Base-by-base conservation (phyloP, 2,797 vertebrate genomes). In the Acanthurus tractus region DNA sequence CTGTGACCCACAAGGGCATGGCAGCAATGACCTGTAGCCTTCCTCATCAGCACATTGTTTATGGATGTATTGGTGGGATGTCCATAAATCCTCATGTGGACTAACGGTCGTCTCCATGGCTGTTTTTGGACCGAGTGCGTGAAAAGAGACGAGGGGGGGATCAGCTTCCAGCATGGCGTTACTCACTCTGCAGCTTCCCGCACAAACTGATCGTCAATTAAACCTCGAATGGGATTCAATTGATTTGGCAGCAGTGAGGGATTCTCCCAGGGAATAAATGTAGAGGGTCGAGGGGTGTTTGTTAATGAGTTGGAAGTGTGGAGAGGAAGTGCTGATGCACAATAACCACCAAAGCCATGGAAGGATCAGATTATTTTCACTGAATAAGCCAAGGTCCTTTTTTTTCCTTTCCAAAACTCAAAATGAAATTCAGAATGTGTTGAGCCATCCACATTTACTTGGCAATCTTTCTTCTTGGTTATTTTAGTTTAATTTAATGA, bases 21-120 rank as follows among this genome's bases (percentile, higher is more conserved):
- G 56, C 44, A 55, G 76, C 70, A 13, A 2, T 73, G 75, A 82
- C 67, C 82, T 61, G 70, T 50, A 23, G 68, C 56, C 38, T 36
- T 79, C 54, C 70, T 75, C 73, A 67, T 56, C 14, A 84, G 54
- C 72, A 74, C 49, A 2, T 42, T 70, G 78, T 74, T 84, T 81
- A 71, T 84, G 54, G 82, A 85, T 42, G 63, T 79, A 81, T 67
- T 63, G 76, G 75, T 72, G 59, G 54, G 70, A 55, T 57, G 80
- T 67, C 70, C 64, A 67, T 74, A 82, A 64, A 67, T 86, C 76
- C 56, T 86, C 54, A 42, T 46, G 66, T 11, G 63, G 44, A 38
- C 54, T 86, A 84, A 90, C 90, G 83, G 45, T 78, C 89, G 84
- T 70, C 68, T 76, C 57, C 53, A 63, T 20, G 70, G 82, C 84